A percentile compares a stretch with the other conserved stretches of the same genome.
Conservation (phyloP, 23 tunicate species). For the Clavelina lepadiformis region DNA sequence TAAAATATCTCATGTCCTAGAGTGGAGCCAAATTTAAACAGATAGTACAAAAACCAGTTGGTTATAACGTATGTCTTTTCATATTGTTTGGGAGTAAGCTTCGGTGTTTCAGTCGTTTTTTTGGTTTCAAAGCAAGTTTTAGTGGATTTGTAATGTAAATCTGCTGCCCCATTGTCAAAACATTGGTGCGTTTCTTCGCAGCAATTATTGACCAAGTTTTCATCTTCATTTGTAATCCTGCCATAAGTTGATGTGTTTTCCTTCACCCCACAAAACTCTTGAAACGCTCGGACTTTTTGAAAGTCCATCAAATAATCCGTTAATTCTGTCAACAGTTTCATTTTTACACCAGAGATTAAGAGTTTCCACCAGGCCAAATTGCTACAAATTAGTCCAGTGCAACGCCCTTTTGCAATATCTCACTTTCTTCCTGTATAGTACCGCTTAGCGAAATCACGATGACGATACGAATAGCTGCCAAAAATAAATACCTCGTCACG, state of each 20-base stretch:
- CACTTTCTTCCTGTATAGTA: too few species aligned
- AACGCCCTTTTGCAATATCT: too few species aligned
- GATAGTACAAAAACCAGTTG: constrained; percentile 57
- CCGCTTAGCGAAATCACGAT: too few species aligned
- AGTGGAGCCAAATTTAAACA: constrained; percentile 75
- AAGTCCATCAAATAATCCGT: constrained; percentile 93
- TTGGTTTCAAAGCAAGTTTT: too few species aligned
- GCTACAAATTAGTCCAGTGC: too few species aligned
- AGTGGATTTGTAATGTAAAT: too few species aligned
- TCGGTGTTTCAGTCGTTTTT: too few species aligned
- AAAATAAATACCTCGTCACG: too few species aligned
- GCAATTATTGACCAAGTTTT: not conserved
- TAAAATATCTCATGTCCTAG: constrained; percentile 92
- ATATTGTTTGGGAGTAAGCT: not conserved
- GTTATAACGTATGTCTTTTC: constrained; percentile 48
- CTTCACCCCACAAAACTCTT: constrained; percentile 85
- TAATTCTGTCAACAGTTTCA: constrained; percentile 44
- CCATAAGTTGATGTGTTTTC: constrained; percentile 16
- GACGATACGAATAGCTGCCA: too few species aligned
- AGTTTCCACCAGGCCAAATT: too few species aligned
- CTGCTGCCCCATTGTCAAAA: not conserved
- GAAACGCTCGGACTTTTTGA: constrained; percentile 92
- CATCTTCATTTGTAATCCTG: constrained; percentile 12
- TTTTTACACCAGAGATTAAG: not conserved
- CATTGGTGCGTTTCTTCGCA: not conserved